Evolutionary conservation across 23 tunicate species (phyloP).

Genomic region (Phallusia fumigata): DNA sequence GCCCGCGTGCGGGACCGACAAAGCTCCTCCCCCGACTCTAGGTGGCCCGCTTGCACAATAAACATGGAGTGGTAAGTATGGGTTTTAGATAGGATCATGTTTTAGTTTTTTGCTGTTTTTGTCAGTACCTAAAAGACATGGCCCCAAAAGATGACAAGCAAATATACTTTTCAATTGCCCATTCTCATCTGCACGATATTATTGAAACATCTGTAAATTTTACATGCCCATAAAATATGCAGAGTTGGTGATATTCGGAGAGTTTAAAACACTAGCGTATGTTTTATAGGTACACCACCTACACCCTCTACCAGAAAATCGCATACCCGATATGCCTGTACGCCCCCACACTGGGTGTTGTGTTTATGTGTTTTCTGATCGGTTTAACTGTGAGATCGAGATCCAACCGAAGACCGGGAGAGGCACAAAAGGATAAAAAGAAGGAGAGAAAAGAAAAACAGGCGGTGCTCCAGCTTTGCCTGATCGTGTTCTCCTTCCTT

Average conservation of each 20-base stretch:
- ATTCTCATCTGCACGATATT: no score
- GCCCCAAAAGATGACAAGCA: no score
- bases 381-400: slow-evolving; percentile 25
- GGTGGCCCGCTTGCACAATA: slow-evolving; percentile 66
- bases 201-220: no score
- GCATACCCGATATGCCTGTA: slow-evolving; percentile 44
- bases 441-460: slow-evolving; percentile 31
- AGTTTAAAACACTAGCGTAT: no score
- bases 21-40: slow-evolving; percentile 36
- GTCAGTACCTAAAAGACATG: no score
- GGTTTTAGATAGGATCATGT: no score
- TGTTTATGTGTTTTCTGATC: slow-evolving; percentile 44
- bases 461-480: slow-evolving; percentile 40
- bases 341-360: slow-evolving; percentile 45
- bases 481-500: slow-evolving; percentile 44
- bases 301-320: slow-evolving; percentile 29
- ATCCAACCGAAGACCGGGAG: background rate
- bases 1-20: slow-evolving; percentile 33
- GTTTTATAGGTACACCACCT: slow-evolving; percentile 35
- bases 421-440: background rate
- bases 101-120: no score
- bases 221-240: no score
- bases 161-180: no score
- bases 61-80: slow-evolving; percentile 32
- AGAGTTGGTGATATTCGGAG: no score